phyloP scores from a whole-genome alignment of 2,113 vertebrate genomes.

The Smithornis capensis region DNA sequence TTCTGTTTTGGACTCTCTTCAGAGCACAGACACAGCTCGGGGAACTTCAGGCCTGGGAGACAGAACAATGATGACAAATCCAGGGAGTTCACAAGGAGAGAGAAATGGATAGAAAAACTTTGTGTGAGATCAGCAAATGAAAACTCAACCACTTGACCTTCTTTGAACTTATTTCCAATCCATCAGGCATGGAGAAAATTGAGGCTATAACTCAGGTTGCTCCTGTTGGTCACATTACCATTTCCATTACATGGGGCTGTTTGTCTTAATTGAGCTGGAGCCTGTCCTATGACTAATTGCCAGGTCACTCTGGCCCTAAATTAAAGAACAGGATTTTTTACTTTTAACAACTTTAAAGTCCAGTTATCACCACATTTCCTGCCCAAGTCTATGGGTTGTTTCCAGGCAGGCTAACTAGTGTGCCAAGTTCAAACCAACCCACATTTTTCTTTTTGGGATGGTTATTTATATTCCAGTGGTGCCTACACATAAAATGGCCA shows the following conservation, averaged over 20 bases:
- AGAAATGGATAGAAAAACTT: constrained; percentile 41
- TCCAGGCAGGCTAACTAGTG: not conserved
- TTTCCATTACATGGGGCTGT: constrained; percentile 66
- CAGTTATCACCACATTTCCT: not conserved
- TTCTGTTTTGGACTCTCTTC: not conserved
- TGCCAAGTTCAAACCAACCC: not conserved
- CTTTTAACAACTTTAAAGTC: not conserved
- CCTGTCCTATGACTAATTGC: constrained; percentile 62
- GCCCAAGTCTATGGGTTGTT: not conserved
- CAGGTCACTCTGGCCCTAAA: constrained; percentile 56
- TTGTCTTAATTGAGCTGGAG: constrained; percentile 60
- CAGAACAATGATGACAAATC: not conserved
- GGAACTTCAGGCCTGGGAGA: not conserved
- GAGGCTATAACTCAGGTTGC: constrained; percentile 74
- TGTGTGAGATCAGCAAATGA: constrained; percentile 67
- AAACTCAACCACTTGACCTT: constrained; percentile 71
- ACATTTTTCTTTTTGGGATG: not conserved
- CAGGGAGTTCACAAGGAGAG: not conserved
- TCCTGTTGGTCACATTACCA: constrained; percentile 52
- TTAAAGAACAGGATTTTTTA: constrained; percentile 8
- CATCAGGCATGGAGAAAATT: constrained; percentile 71
- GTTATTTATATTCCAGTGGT: not conserved
- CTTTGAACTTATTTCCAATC: constrained; percentile 73
- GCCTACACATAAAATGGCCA: not conserved
- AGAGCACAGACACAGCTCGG: not conserved